phyloP scores from a whole-genome alignment of 2,888 invertebrate species.

The Boloria selene region DNA sequence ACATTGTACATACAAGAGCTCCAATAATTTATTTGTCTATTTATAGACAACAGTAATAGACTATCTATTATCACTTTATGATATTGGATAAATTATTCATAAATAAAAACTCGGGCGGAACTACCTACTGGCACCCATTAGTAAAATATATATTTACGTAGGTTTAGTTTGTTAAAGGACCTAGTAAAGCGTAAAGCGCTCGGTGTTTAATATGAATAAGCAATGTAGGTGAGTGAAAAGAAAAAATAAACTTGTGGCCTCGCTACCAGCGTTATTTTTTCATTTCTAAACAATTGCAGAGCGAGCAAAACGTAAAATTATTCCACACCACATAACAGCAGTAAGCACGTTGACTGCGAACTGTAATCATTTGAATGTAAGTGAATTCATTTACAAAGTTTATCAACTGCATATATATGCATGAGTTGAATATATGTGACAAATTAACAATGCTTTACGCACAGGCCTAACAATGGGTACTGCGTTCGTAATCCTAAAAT shows the following conservation, averaged over 20 bases:
- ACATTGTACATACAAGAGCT: too few species aligned
- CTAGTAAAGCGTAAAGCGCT: conserved; percentile 19
- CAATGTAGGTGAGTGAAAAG: conserved; percentile 28
- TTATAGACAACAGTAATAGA: too few species aligned
- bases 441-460: too few species aligned
- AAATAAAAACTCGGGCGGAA: too few species aligned
- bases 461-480: too few species aligned
- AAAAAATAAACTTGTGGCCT: conserved; percentile 24
- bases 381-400: not conserved
- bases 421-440: not conserved
- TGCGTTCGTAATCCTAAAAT: too few species aligned
- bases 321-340: conserved; percentile 49
- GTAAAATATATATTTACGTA: not conserved
- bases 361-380: conserved; percentile 42
- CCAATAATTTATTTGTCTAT: too few species aligned
- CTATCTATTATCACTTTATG: too few species aligned
- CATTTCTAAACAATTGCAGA: conserved; percentile 56
- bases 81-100: too few species aligned
- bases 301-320: conserved; percentile 52
- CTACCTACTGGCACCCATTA: too few species aligned
- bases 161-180: conserved; percentile 20
- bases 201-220: conserved; percentile 33
- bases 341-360: conserved; percentile 46
- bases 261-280: conserved; percentile 49
- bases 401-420: not conserved